These are phyloP conservation scores for Malaclemys terrapin DNA, from an alignment of 2,113 vertebrate species.

Conservation along the genomic window DNA sequence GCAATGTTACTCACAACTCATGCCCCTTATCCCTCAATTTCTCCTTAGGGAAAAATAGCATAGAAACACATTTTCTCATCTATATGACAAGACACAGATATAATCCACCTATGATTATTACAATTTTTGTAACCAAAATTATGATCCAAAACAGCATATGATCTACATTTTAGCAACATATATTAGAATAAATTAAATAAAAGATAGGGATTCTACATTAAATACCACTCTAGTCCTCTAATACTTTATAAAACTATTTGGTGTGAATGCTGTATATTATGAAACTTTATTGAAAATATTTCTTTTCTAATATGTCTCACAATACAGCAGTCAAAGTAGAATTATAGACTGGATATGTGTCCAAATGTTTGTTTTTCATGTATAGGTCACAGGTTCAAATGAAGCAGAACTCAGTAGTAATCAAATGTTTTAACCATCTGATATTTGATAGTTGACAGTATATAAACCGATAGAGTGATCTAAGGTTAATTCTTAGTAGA, in stretches of 20 bases:
- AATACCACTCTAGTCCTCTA: constrained; percentile 9
- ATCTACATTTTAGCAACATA: constrained; percentile 69
- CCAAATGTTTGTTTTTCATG: background rate
- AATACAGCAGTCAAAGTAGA: background rate
- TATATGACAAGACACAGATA: constrained; percentile 69
- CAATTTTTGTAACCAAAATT: constrained; percentile 72
- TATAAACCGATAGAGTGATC: background rate
- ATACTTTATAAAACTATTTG: background rate
- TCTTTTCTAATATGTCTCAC: background rate
- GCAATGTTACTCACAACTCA: constrained; percentile 67
- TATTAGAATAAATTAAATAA: constrained; percentile 66
- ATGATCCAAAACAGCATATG: constrained; percentile 59
- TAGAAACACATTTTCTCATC: constrained; percentile 69
- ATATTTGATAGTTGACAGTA: background rate
- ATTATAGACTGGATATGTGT: background rate
- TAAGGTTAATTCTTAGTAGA: background rate
- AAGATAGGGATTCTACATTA: constrained; percentile 8
- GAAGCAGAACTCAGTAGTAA: background rate
- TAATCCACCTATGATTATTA: constrained; percentile 73
- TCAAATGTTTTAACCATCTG: background rate
- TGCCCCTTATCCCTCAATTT: constrained; percentile 67
- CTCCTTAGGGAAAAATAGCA: constrained; percentile 68
- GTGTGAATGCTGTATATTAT: background rate
- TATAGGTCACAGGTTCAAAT: background rate
- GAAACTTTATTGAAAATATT: constrained; percentile 3